Percentiles rank a stretch among this genome's conserved stretches.
Conservation (phyloP, 2,888 invertebrate genomes). For the Troilus luridus region DNA sequence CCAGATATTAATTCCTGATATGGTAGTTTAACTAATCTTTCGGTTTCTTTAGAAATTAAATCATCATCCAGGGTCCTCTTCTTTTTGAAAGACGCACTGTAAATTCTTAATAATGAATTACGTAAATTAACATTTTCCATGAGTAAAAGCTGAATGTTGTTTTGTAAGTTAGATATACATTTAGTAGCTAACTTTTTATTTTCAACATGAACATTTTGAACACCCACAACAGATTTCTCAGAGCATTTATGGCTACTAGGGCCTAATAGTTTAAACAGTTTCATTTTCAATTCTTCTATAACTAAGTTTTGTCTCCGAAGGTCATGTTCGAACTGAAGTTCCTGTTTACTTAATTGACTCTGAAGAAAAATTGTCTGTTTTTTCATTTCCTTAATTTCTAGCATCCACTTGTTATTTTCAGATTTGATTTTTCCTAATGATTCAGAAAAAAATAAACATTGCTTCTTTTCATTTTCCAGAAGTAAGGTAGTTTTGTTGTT, state of each 20-base stretch:
- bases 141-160: constrained; percentile 38
- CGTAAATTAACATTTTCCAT: constrained; percentile 35
- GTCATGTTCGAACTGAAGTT: constrained; percentile 41
- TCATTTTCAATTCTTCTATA: constrained; percentile 6
- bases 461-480: constrained; percentile 17
- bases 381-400: constrained; percentile 14
- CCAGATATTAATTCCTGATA: background rate
- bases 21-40: constrained; percentile 35
- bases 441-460: background rate
- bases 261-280: background rate
- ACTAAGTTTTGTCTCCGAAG: constrained; percentile 33
- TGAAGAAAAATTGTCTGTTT: background rate
- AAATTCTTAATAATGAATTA: constrained; percentile 31
- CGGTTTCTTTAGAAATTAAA: background rate
- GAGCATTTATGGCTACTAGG: background rate
- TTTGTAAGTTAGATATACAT: constrained; percentile 17
- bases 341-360: constrained; percentile 10
- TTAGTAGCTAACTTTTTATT: background rate
- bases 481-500: background rate
- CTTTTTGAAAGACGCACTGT: background rate
- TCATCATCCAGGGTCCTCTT: background rate
- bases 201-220: background rate
- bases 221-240: background rate
- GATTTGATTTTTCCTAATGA: constrained; percentile 1
- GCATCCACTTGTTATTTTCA: background rate